These are phyloP conservation scores for Mugil cephalus DNA, from an alignment of 2,113 vertebrate genomes.

Conservation along the genomic window DNA sequence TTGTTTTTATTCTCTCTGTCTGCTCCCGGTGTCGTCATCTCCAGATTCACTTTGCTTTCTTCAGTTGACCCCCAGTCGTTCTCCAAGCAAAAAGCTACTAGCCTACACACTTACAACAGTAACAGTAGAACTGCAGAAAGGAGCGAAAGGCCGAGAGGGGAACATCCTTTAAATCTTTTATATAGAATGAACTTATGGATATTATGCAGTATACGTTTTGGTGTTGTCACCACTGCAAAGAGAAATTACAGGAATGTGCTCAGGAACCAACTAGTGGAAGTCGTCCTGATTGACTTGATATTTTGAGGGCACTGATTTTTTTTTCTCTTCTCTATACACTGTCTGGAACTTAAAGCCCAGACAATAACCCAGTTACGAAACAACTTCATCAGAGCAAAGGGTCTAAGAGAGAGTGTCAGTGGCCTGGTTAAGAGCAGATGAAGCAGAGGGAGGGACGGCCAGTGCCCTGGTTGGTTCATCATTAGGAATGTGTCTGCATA, in stretches of 20 bases:
- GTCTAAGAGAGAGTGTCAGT: slow-evolving; percentile 26
- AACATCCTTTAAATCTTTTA: slow-evolving; percentile 28
- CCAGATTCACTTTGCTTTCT: not conserved
- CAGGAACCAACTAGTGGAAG: not conserved
- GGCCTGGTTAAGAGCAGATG: slow-evolving; percentile 50
- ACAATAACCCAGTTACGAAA: slow-evolving; percentile 10
- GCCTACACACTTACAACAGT: not conserved
- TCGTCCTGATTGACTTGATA: slow-evolving; percentile 15
- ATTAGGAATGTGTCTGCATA: slow-evolving; percentile 49
- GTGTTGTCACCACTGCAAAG: not conserved
- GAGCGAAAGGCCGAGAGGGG: slow-evolving; percentile 38
- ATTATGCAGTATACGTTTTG: not conserved
- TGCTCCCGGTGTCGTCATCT: not conserved
- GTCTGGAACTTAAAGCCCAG: not conserved
- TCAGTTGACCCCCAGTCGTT: too few species aligned
- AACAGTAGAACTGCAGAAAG: slow-evolving; percentile 12
- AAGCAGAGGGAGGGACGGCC: slow-evolving; percentile 36
- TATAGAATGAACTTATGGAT: too few species aligned
- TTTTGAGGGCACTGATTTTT: not conserved
- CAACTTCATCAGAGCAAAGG: slow-evolving; percentile 8
- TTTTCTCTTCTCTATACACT: not conserved
- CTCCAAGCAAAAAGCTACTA: too few species aligned
- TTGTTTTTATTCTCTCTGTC: not conserved
- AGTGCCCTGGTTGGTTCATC: slow-evolving; percentile 50
- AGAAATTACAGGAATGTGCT: not conserved